phyloP scores from a whole-genome alignment of 2,113 vertebrate genomes.

The Crotophaga sulcirostris region DNA sequence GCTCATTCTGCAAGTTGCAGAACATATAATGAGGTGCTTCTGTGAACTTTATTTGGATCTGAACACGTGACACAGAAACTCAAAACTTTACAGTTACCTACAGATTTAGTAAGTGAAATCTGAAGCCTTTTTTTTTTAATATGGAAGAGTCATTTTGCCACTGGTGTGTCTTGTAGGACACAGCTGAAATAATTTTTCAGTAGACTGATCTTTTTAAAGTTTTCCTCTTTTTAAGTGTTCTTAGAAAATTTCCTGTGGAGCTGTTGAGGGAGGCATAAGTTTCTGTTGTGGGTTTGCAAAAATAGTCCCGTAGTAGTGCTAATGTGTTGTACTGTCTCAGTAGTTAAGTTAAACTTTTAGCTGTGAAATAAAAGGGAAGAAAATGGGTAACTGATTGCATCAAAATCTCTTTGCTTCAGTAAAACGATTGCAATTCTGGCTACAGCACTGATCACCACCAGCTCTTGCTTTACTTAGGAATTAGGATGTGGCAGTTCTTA shows the following conservation, averaged over 20 bases:
- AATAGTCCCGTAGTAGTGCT: neutral
- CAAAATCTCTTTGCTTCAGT: neutral
- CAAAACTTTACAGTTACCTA: neutral
- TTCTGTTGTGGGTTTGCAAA: neutral
- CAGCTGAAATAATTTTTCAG: neutral
- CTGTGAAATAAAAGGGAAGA: conserved; percentile 14
- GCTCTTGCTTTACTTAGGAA: conserved; percentile 16
- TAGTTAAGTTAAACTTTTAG: neutral
- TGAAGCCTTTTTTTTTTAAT: neutral
- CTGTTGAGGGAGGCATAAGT: neutral
- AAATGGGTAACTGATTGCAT: neutral
- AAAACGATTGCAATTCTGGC: neutral
- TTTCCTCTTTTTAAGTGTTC: neutral
- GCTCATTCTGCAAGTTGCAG: neutral
- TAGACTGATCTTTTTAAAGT: neutral
- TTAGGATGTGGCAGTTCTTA: conserved; percentile 49
- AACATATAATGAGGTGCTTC: neutral
- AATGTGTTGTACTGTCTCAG: neutral
- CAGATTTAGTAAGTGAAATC: neutral
- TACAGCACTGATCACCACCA: neutral
- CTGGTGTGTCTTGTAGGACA: neutral
- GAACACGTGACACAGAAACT: neutral
- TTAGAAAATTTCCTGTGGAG: neutral
- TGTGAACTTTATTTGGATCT: neutral
- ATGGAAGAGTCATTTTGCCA: neutral